Evolutionary conservation across 2,888 invertebrate genomes (phyloP), one percentile per base, ranked within the genome.

Genomic region (Luperina testacea): DNA sequence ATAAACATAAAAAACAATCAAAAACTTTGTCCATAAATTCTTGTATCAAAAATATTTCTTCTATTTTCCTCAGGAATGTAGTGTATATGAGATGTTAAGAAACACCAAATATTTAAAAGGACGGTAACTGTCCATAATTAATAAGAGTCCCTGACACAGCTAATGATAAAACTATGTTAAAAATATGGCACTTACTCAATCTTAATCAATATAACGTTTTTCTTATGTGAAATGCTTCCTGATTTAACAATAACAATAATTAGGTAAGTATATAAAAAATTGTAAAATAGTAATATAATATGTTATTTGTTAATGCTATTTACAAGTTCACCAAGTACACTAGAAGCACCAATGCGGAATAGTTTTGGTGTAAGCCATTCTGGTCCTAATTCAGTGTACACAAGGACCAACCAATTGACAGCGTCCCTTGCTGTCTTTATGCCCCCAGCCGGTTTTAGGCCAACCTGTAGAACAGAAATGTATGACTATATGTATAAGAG

Each of bases 401-500:
- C 97, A 80, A 99, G 95, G 8, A 98, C 97, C 89, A 99, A 96
- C 99, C 99, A 99, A 81, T 98, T 97, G 53, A 99, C 97, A 0
- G 99, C 98, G 93, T 99, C 99, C 70, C 97, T 97, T 0, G 98
- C 97, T 0, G 98, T 98, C 85, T 98, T 97, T 69, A 99, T 98
- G 15, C 99, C 99, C 27, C 99, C 99, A 38, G 99, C 99, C 38
- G 99, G 99, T 95, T 99, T 99, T 79, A 99, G 97, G 4, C 99
- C 99, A 84, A 99, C 98, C 98, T 99, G 91, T 67, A 92, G 91
- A 87, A 83, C 3, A 77, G n/a, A 32, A 32, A 38, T 65, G 65
- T n/a, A 20, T 65, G n/a, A 32, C 24, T 32, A 4, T 24, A 9
- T 57, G 11, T n/a, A 38, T 5, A 68, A 68, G 13, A 32, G 24